These are phyloP conservation scores for Echiichthys vipera DNA, from an alignment of 2,797 vertebrate genomes.

Conservation along the genomic window DNA sequence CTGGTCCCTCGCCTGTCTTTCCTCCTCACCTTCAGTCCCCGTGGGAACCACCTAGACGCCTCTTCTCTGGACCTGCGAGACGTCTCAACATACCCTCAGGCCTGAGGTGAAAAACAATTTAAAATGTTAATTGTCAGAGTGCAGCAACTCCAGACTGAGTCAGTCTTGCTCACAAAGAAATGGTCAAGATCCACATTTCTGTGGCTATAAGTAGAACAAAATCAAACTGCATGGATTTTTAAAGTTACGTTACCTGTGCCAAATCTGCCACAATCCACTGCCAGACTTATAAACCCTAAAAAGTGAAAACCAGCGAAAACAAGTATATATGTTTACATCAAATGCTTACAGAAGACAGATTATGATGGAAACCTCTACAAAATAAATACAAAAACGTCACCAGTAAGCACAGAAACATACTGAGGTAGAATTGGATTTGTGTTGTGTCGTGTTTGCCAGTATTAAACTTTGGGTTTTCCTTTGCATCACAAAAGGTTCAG, in stretches of 20 bases:
- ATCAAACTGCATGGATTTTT: not conserved
- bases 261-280: slow-evolving; percentile 49
- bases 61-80: slow-evolving; percentile 84
- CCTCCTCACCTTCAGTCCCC: slow-evolving; percentile 83
- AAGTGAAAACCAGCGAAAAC: slow-evolving; percentile 22
- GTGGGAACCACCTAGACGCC: slow-evolving; percentile 85
- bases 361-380: slow-evolving; percentile 17
- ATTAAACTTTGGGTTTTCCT: not conserved
- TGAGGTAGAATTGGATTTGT: not conserved
- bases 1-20: slow-evolving; percentile 71
- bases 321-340: not conserved
- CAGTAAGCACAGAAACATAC: slow-evolving; percentile 15
- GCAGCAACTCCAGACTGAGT: not conserved
- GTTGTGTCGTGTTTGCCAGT: too few relatives aligned
- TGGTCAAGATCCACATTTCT: slow-evolving; percentile 15
- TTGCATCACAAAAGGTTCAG: not conserved
- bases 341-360: not conserved
- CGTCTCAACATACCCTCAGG: slow-evolving; percentile 92
- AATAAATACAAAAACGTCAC: not conserved
- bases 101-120: slow-evolving; percentile 54
- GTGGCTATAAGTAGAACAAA: not conserved
- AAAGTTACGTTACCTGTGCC: slow-evolving; percentile 47
- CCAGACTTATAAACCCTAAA: slow-evolving; percentile 48
- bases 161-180: slow-evolving; percentile 17
- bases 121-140: not conserved